phyloP scores from a whole-genome alignment of 2,113 vertebrate species.

The Anthoscopus minutus region DNA sequence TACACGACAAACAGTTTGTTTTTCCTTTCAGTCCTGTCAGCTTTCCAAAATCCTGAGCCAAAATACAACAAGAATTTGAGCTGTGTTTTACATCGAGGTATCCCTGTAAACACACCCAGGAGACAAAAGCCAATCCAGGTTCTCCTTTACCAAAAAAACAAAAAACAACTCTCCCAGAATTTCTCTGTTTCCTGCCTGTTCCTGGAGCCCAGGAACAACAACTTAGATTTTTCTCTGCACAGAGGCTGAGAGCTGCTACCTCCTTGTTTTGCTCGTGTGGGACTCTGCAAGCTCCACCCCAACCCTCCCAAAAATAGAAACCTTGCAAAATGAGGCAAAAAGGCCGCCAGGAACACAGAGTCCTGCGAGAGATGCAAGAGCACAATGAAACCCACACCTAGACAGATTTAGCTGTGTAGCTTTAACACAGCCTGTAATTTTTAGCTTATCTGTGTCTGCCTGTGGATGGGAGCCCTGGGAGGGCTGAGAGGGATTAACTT shows the following conservation, averaged over 20 bases:
- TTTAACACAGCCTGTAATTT: not conserved
- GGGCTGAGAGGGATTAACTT: not conserved
- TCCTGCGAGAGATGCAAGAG: constrained; percentile 15
- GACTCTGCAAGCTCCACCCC: constrained; percentile 37
- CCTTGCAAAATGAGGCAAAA: constrained; percentile 64
- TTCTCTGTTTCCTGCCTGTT: not conserved
- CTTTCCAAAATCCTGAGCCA: constrained; percentile 38
- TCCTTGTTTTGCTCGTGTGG: constrained; percentile 30
- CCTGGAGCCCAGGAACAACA: not conserved
- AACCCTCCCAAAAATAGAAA: constrained; percentile 55
- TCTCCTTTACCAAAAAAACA: not conserved
- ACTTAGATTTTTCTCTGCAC: not conserved
- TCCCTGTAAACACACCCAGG: not conserved
- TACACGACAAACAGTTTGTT: constrained; percentile 27
- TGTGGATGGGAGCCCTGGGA: not conserved
- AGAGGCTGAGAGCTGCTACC: not conserved
- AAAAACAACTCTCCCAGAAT: not conserved
- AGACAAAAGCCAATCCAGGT: not conserved
- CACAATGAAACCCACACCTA: constrained; percentile 32
- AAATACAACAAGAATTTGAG: not conserved
- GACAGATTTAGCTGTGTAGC: not conserved
- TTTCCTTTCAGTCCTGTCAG: constrained; percentile 40
- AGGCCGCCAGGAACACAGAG: constrained; percentile 37
- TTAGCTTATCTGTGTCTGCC: constrained; percentile 33
- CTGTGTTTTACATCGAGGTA: not conserved